phyloP scores from a whole-genome alignment of 2,113 vertebrate genomes.

The Bungarus multicinctus region DNA sequence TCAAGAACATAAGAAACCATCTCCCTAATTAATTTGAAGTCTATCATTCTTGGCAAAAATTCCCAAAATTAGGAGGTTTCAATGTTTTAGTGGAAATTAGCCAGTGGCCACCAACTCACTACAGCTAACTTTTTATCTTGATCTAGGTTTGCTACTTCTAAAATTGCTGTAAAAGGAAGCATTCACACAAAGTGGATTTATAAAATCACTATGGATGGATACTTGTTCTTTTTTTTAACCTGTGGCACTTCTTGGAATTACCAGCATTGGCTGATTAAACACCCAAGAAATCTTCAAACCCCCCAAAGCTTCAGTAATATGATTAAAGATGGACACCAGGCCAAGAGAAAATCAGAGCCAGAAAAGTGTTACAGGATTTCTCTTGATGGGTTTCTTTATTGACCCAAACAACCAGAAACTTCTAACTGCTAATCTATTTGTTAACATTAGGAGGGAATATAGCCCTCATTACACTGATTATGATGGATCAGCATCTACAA shows the following conservation, averaged over 20 bases:
- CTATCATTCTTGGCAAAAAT: neutral
- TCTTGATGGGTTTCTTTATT: constrained; percentile 17
- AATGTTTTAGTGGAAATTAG: neutral
- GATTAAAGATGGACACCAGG: neutral
- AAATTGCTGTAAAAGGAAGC: neutral
- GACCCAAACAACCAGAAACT: constrained; percentile 8
- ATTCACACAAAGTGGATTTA: neutral
- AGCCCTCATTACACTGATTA: constrained; percentile 29
- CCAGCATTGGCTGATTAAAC: neutral
- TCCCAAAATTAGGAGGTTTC: neutral
- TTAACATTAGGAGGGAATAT: constrained; percentile 35
- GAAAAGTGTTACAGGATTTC: constrained; percentile 24
- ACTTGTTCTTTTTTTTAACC: neutral
- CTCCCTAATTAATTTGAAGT: neutral
- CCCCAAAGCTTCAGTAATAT: neutral
- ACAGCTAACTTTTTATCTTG: neutral
- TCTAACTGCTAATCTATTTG: constrained; percentile 27
- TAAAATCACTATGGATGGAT: neutral
- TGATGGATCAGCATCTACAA: constrained; percentile 17
- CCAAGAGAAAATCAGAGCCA: neutral
- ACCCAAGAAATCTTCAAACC: neutral
- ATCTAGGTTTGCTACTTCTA: neutral
- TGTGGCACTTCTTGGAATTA: neutral
- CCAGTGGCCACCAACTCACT: too few species aligned
- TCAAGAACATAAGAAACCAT: neutral